A percentile compares a stretch with the other conserved stretches of the same genome.
Evolutionary conservation across 2,888 invertebrate species (phyloP).

Genomic region (Heliconius erato): DNA sequence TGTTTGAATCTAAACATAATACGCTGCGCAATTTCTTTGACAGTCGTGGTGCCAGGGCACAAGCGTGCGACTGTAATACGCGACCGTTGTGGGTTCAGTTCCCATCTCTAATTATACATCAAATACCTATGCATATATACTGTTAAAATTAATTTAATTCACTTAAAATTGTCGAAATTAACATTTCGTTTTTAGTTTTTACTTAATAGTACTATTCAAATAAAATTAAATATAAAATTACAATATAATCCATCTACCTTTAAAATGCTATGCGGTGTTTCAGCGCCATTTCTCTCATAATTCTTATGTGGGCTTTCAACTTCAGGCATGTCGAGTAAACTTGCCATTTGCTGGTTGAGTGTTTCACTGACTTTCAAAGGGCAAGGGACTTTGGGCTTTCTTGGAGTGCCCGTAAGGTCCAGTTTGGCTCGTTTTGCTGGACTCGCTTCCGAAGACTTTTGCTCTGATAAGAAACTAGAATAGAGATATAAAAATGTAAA

Average conservation of each 20-base stretch:
- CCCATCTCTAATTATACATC: no score
- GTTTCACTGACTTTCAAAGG: conserved; percentile 57
- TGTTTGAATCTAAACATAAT: no score
- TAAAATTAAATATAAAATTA: neutral
- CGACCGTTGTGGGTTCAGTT: no score
- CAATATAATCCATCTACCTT: conserved; percentile 76
- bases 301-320: conserved; percentile 67
- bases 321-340: conserved; percentile 86
- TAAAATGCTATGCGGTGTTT: conserved; percentile 88
- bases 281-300: conserved; percentile 63
- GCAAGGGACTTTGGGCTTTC: conserved; percentile 59
- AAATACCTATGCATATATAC: no score
- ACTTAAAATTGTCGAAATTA: neutral
- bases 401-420: conserved; percentile 60
- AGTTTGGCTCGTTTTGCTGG: conserved; percentile 73
- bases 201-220: neutral
- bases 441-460: conserved; percentile 59
- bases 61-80: no score
- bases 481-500: neutral
- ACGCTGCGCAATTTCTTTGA: no score
- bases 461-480: conserved; percentile 63
- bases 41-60: no score
- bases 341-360: conserved; percentile 68
- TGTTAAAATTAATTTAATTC: no score
- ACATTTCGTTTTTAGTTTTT: neutral